Evolutionary conservation across 2,888 invertebrate genomes (phyloP).

Genomic region (Malthinus flaveolus): DNA sequence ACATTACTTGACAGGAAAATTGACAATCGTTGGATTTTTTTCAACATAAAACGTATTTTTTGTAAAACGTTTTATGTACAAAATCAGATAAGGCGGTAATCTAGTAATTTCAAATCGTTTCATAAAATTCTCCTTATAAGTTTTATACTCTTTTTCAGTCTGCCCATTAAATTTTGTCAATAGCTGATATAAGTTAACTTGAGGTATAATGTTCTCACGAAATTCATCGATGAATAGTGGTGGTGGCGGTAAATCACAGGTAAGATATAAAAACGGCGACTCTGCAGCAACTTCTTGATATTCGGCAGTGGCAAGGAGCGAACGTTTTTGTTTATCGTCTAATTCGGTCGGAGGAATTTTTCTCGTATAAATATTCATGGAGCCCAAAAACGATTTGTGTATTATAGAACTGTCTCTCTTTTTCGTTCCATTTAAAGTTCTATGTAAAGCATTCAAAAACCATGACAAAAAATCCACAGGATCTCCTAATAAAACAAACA

Average conservation of each 20-base stretch:
- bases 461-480: slow-evolving; percentile 97
- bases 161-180: slow-evolving; percentile 96
- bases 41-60: slow-evolving; percentile 99
- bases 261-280: slow-evolving; percentile 93
- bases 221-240: slow-evolving; percentile 97
- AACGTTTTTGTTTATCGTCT: slow-evolving; percentile 84
- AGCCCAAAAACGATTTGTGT: slow-evolving; percentile 91
- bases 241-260: slow-evolving; percentile 96
- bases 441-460: slow-evolving; percentile 95
- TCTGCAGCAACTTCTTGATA: slow-evolving; percentile 87
- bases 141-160: slow-evolving; percentile 97
- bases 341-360: slow-evolving; percentile 93
- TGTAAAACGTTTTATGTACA: slow-evolving; percentile 97
- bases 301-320: slow-evolving; percentile 78
- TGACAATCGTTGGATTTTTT: slow-evolving; percentile 99
- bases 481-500: slow-evolving; percentile 69
- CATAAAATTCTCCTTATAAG: slow-evolving; percentile 97
- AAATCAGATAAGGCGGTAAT: slow-evolving; percentile 91
- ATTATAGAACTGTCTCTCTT: slow-evolving; percentile 88
- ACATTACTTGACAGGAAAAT: slow-evolving; percentile 97
- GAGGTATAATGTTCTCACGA: slow-evolving; percentile 96
- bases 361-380: slow-evolving; percentile 86
- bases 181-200: slow-evolving; percentile 92
- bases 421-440: slow-evolving; percentile 91
- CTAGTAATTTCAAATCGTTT: slow-evolving; percentile 95